A percentile compares a stretch with the other conserved stretches of the same genome.
These are phyloP conservation scores for Otus sunia DNA, from an alignment of 2,113 vertebrate genomes.

Conservation along the genomic window DNA sequence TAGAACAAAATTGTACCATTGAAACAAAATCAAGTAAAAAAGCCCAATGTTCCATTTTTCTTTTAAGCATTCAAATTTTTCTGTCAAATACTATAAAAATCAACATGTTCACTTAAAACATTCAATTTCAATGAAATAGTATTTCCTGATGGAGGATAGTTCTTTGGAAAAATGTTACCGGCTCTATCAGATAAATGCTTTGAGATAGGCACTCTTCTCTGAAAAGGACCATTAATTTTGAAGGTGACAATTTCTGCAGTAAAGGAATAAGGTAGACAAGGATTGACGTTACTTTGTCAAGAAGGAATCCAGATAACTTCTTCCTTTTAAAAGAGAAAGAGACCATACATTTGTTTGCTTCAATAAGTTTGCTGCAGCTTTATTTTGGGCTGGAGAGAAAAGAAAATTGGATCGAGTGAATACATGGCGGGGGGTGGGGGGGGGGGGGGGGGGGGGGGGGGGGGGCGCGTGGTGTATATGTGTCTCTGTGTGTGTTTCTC, in stretches of 20 bases:
- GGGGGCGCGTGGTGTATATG: neutral
- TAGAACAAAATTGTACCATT: neutral
- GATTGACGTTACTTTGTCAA: neutral
- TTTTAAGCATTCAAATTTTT: conserved; percentile 5
- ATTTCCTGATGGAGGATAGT: neutral
- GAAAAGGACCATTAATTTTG: conserved; percentile 56
- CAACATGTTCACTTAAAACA: neutral
- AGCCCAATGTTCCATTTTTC: neutral
- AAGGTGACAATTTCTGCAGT: conserved; percentile 38
- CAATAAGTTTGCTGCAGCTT: neutral
- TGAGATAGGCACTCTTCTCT: conserved; percentile 5
- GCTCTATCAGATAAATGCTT: conserved; percentile 29
- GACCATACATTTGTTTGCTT: conserved; percentile 5
- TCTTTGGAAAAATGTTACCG: neutral
- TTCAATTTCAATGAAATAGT: neutral
- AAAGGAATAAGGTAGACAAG: conserved; percentile 32
- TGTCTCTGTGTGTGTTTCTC: neutral
- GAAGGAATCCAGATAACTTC: conserved; percentile 7
- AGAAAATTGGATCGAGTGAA: neutral
- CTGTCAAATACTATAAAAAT: conserved; percentile 16
- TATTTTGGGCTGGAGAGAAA: neutral
- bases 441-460: neutral
- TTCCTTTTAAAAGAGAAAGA: conserved; percentile 2
- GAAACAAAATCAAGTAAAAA: neutral
- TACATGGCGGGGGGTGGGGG: neutral